Percentiles rank a stretch among this genome's conserved stretches.
These are phyloP conservation scores for Setipinna tenuifilis DNA, from an alignment of 2,797 vertebrate species.

Conservation along the genomic window DNA sequence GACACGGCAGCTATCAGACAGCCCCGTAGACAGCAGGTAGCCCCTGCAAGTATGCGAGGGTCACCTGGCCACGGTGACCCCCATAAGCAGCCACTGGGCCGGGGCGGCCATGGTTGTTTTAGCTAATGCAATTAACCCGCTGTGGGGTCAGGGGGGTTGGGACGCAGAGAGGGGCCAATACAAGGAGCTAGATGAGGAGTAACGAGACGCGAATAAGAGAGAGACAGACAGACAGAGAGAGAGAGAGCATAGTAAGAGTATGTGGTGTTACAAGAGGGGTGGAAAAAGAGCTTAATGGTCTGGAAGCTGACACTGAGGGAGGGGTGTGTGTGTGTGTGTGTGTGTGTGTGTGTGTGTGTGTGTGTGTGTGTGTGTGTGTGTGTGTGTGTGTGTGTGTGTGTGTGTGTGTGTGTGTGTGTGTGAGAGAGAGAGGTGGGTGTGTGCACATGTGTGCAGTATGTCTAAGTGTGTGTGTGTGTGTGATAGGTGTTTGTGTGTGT, in stretches of 20 bases:
- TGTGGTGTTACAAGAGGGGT: constrained; percentile 38
- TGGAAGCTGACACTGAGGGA: not conserved
- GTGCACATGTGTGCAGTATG: no score
- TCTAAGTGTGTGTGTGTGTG: no score
- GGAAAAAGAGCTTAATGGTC: constrained; percentile 18
- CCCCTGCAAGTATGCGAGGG: constrained; percentile 64
- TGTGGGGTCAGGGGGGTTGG: not conserved
- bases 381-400: not conserved
- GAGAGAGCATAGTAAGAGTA: constrained; percentile 31
- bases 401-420: not conserved
- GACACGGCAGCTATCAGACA: not conserved
- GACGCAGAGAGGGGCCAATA: not conserved
- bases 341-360: not conserved
- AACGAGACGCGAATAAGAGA: constrained; percentile 44
- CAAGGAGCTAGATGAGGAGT: constrained; percentile 8
- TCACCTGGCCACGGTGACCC: constrained; percentile 65
- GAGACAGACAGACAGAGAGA: constrained; percentile 36
- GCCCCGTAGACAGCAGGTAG: not conserved
- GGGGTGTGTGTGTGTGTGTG: not conserved
- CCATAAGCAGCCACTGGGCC: constrained; percentile 58
- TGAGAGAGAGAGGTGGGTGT: no score
- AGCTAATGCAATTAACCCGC: constrained; percentile 75
- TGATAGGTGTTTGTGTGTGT: no score
- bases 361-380: not conserved
- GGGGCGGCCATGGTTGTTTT: constrained; percentile 62